Base-by-base conservation (phyloP, 1,140 invertebrate species). In the Bombus superbus region DNA sequence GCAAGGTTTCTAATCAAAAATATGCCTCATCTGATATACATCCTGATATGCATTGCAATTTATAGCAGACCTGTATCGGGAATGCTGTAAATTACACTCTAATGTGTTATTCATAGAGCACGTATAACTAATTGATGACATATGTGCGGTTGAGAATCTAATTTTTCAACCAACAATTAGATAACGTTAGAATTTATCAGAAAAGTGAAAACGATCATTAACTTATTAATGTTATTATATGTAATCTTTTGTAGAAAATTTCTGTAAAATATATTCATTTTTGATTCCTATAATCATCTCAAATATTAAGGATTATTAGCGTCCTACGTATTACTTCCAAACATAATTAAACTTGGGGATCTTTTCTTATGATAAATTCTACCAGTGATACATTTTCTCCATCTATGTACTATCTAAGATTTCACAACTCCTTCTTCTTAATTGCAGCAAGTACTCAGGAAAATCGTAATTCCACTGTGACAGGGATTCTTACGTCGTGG, bases 391-490 rank as follows among this genome's bases (percentile, higher is more conserved):
- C 9, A 62, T 62, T 62, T n/a, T 3, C 59, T 62, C 10, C 10
- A 2, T 25, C 38, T 28, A 53, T 6, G 25, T 6, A 5, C 3
- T 38, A 68, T 28, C 3, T 25, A 71, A 42, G 38, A 71, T 42
- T n/a, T n/a, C 38, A 25, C 22, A 71, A 38, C 25, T 69, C 18
- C 38, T 35, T 76, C 3, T 28, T 59, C 15, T 44, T 78, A 78
- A 78, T 78, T 78, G 59, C 38, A n/a, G 0, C 13, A 32, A 32
- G 59, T 78, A 22, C n/a, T 64, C 76, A 44, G 44, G 59, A 66
- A 78, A 42, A 66, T 76, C 57, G 28, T 28, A 72, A 42, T 72
- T n/a, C 40, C 13, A 15, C 0, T 42, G 64, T 28, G 68, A 35
- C 66, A 25, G 10, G 25, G 10, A 40, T 71, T 71, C 22, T 71